Evolutionary conservation across 2,797 vertebrate genomes (phyloP), one percentile per base, ranked within the genome.

Genomic region (Caiman crocodilus): DNA sequence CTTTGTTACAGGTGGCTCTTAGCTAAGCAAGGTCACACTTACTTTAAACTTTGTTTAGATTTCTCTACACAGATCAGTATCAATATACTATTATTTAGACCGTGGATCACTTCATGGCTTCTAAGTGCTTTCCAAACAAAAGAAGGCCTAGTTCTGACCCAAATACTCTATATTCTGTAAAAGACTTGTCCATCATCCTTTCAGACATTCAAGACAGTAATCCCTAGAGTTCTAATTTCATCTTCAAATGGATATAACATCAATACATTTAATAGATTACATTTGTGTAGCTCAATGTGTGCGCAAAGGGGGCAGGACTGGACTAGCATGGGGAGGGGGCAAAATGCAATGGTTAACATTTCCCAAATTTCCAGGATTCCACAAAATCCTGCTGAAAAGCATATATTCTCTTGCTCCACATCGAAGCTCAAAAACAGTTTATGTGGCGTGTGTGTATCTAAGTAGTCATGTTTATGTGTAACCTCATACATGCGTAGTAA

Each of bases 261-360:
- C 14, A 12, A 59, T 8, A 13, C 1, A 26, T 16, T 35, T 64
- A 58, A 30, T 28, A 23, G 56, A 15, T 20, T 20, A 20, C 55
- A 7, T 61, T 14, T 7, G 63, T 64, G 63, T 28, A 64, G 63
- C 17, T 28, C 63, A 28, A n/a, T n/a, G n/a, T n/a, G n/a, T n/a
- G n/a, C n/a, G n/a, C n/a, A n/a, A n/a, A n/a, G n/a, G n/a, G n/a
- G n/a, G n/a, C n/a, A n/a, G n/a, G n/a, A n/a, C n/a, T n/a, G n/a
- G n/a, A n/a, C n/a, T n/a, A n/a, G n/a, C n/a, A n/a, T n/a, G n/a
- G n/a, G n/a, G n/a, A n/a, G n/a, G n/a, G n/a, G n/a, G n/a, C n/a
- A n/a, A n/a, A n/a, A n/a, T n/a, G n/a, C 65, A 0, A 0, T 8
- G 17, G 30, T 12, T 5, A 3, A 32, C 32, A 74, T 18, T 78